phyloP scores from a whole-genome alignment of 53 echinoderm and acorn worm genomes.

The Astropecten irregularis region DNA sequence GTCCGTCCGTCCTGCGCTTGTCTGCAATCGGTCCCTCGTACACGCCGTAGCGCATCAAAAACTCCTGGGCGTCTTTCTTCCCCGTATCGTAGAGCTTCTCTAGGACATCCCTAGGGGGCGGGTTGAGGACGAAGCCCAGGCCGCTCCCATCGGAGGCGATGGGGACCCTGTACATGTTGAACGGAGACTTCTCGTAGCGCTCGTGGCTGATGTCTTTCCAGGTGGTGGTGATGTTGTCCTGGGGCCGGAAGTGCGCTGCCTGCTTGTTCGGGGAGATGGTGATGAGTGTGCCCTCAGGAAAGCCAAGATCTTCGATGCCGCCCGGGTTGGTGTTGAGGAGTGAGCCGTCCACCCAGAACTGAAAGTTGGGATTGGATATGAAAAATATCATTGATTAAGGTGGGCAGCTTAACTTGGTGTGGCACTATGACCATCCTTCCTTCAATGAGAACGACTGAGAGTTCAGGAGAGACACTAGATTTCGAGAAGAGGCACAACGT shows the following conservation, averaged over 20 bases:
- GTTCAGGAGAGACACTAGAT: neutral
- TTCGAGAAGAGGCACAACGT: no score
- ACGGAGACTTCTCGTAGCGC: slow-evolving; percentile 50
- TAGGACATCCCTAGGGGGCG: slow-evolving; percentile 30
- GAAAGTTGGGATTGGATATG: neutral
- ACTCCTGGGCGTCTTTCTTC: slow-evolving; percentile 35
- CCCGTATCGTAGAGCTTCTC: slow-evolving; percentile 8
- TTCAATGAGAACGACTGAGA: no score
- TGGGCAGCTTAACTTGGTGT: no score
- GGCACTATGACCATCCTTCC: no score
- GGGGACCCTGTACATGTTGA: slow-evolving; percentile 62
- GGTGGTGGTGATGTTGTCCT: slow-evolving; percentile 61
- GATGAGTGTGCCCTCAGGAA: slow-evolving; percentile 61
- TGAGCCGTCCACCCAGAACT: slow-evolving; percentile 62
- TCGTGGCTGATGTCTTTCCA: slow-evolving; percentile 71
- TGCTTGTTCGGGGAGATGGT: slow-evolving; percentile 63
- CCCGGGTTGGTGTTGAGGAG: slow-evolving; percentile 21
- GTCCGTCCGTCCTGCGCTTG: slow-evolving; percentile 16
- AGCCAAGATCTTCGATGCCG: slow-evolving; percentile 52
- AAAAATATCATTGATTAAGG: neutral
- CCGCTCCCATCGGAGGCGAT: neutral
- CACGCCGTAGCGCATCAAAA: slow-evolving; percentile 44
- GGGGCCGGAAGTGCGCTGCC: slow-evolving; percentile 57
- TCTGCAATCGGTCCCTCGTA: slow-evolving; percentile 46
- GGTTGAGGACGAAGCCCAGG: slow-evolving; percentile 47